These are phyloP conservation scores for Anthoscopus minutus DNA, from an alignment of 2,113 vertebrate genomes.

Conservation along the genomic window DNA sequence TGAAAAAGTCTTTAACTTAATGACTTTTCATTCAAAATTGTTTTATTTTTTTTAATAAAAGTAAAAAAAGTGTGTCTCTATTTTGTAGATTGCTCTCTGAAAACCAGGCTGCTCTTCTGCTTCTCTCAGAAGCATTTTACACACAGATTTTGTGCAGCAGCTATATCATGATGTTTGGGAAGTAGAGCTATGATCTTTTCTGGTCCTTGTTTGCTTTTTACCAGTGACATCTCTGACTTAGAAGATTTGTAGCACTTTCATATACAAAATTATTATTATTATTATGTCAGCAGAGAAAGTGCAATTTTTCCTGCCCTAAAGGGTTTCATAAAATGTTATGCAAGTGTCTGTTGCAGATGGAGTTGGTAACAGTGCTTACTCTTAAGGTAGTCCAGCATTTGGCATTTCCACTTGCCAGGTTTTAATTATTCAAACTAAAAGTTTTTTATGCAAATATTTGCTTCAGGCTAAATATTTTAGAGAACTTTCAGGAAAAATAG, in stretches of 20 bases:
- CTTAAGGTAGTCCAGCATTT: conserved; percentile 40
- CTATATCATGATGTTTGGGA: not conserved
- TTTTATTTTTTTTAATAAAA: not conserved
- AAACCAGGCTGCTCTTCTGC: not conserved
- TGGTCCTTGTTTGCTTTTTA: conserved; percentile 29
- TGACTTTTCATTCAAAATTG: not conserved
- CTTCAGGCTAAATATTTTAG: conserved; percentile 16
- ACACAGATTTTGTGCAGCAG: not conserved
- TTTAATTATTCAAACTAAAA: conserved; percentile 47
- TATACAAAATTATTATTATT: conserved; percentile 8
- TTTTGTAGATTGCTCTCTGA: not conserved
- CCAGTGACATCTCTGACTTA: not conserved
- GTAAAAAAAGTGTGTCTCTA: fast-evolving
- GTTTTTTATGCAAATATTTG: conserved; percentile 31
- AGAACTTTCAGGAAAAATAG: not conserved
- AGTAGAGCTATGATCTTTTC: not conserved
- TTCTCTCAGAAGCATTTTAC: not conserved
- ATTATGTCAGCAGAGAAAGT: conserved; percentile 2
- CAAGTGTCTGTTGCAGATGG: conserved; percentile 17
- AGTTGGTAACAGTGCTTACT: not conserved
- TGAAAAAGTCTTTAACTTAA: not conserved
- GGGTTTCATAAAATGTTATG: conserved; percentile 4
- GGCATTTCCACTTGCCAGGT: conserved; percentile 9
- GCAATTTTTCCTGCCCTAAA: conserved; percentile 12
- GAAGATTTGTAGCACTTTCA: not conserved